Percentiles rank a stretch among this genome's conserved stretches.
phyloP scores from a whole-genome alignment of 1,140 invertebrate species.

The Harlomillsia oculata region DNA sequence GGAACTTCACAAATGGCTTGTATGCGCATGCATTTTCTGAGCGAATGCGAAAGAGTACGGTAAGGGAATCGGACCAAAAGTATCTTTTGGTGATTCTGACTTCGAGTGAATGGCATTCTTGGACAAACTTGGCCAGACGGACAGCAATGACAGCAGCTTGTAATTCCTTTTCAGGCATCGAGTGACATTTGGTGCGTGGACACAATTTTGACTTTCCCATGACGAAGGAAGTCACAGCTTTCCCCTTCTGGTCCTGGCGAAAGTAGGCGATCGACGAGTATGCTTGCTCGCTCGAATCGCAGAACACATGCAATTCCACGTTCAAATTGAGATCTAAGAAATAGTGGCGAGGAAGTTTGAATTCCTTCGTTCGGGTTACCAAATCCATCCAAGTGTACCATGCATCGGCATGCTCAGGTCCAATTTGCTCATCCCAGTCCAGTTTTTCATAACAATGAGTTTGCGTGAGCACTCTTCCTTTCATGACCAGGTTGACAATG shows the following conservation, averaged over 20 bases:
- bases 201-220: constrained; percentile 37
- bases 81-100: not conserved
- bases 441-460: constrained; percentile 18
- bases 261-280: constrained; percentile 37
- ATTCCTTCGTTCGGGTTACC: not conserved
- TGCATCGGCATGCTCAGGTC: not conserved
- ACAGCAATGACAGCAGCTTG: constrained; percentile 35
- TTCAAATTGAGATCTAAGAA: not conserved
- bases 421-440: constrained; percentile 27
- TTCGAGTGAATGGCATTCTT: constrained; percentile 4
- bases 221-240: constrained; percentile 22
- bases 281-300: constrained; percentile 36
- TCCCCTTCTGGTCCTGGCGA: constrained; percentile 5
- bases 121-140: constrained; percentile 8
- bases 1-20: constrained; percentile 26
- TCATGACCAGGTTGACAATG: constrained; percentile 9
- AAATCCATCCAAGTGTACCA: constrained; percentile 29
- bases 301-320: constrained; percentile 36
- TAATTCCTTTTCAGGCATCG: constrained; percentile 39
- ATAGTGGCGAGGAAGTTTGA: constrained; percentile 23
- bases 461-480: constrained; percentile 28
- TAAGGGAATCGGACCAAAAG: constrained; percentile 28
- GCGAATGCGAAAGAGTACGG: constrained; percentile 20
- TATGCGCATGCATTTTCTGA: constrained; percentile 5
- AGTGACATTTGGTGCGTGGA: constrained; percentile 33